Percentiles rank a stretch among this genome's conserved stretches.
phyloP scores from a whole-genome alignment of 2,113 vertebrate species.

The Neolamprologus fasciatus region DNA sequence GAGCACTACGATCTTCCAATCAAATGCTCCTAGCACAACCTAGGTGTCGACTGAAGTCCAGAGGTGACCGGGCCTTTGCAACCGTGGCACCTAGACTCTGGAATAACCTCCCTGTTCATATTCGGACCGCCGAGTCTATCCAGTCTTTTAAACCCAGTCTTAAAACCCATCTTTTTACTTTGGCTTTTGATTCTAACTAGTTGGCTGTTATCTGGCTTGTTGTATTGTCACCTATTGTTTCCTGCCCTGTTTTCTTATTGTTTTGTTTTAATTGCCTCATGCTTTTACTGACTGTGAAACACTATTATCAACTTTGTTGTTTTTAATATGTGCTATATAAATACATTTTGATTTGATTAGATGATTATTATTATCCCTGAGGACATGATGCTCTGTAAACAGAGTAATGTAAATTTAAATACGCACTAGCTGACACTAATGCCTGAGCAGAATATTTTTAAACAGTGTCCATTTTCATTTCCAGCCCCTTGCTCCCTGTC shows the following conservation, averaged over 20 bases:
- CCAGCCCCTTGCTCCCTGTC: constrained; percentile 95
- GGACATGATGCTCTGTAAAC: neutral
- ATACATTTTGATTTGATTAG: neutral
- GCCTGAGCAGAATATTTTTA: neutral
- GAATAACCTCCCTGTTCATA: neutral
- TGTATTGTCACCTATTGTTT: neutral
- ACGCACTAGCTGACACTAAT: neutral
- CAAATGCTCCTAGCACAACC: neutral
- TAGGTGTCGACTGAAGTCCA: neutral
- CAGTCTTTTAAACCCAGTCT: neutral
- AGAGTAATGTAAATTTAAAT: neutral
- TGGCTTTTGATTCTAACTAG: neutral
- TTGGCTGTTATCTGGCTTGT: neutral
- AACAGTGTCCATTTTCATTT: constrained; percentile 60
- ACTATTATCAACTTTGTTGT: neutral
- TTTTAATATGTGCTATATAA: neutral
- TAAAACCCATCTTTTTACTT: neutral
- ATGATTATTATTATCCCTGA: constrained; percentile 9
- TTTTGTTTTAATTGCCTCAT: neutral
- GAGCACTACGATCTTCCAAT: neutral
- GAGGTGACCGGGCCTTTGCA: neutral
- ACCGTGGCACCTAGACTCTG: neutral
- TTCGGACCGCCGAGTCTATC: neutral
- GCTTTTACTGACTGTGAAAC: neutral
- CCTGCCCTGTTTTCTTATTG: neutral